Conservation (phyloP, 1,140 invertebrate species). For the Amphibalanus amphitrite region DNA sequence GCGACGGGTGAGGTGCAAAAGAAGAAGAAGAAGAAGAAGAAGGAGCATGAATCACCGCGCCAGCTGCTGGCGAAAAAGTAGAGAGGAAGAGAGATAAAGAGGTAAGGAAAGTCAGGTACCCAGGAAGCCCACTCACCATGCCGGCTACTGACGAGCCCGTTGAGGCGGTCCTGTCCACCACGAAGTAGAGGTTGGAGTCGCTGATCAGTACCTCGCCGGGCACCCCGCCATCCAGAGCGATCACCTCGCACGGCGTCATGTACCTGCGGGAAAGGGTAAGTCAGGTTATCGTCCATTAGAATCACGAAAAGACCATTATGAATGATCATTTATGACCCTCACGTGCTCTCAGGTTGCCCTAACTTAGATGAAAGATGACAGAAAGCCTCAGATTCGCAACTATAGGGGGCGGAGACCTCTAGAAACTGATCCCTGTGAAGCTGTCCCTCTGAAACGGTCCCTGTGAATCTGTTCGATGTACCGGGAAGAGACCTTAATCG, state of each 20-base stretch:
- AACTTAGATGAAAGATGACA: not conserved
- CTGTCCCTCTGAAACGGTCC: not conserved
- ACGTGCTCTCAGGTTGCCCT: not conserved
- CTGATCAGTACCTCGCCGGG: constrained; percentile 58
- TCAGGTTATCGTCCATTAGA: no score
- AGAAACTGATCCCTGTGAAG: no score
- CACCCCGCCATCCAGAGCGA: constrained; percentile 51
- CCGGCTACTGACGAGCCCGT: no score
- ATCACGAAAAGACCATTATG: not conserved
- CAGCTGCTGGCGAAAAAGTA: no score
- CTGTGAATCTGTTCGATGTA: not conserved
- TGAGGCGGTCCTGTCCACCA: constrained; percentile 26
- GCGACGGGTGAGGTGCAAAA: no score
- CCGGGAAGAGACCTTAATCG: not conserved
- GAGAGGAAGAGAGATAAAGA: no score
- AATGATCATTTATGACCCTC: not conserved
- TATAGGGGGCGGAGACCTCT: no score
- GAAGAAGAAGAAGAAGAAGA: no score
- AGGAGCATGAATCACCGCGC: no score
- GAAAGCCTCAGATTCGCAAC: not conserved
- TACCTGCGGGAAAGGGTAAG: constrained; percentile 24
- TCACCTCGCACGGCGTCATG: constrained; percentile 45
- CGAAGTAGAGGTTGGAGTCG: constrained; percentile 39
- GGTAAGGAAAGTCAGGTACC: no score
- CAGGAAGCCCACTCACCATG: no score